phyloP scores from a whole-genome alignment of 2,113 vertebrate genomes.

The Deroptyus accipitrinus region DNA sequence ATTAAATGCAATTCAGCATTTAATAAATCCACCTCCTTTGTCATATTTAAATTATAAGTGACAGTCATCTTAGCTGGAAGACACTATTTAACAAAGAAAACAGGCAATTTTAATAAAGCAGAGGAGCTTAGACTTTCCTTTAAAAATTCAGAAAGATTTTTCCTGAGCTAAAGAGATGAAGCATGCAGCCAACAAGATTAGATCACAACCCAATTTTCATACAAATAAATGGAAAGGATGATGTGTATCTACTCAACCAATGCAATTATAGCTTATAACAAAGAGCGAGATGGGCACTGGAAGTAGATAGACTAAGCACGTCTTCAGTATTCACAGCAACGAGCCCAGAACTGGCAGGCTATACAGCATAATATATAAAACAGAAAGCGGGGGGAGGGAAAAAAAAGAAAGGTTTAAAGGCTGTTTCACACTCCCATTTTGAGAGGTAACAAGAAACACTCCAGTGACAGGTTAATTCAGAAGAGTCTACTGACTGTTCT shows the following conservation, averaged over 20 bases:
- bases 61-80: background rate
- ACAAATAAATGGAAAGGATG: background rate
- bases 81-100: conserved; percentile 10
- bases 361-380: background rate
- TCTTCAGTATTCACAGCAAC: background rate
- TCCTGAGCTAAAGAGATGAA: background rate
- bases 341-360: background rate
- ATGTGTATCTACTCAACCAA: background rate
- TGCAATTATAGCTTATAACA: background rate
- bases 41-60: background rate
- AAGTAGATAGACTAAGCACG: background rate
- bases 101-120: background rate
- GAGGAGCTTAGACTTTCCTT: background rate
- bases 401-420: background rate
- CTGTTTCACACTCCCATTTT: background rate
- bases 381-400: background rate
- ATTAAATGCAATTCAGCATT: background rate
- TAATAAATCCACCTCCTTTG: background rate
- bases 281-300: background rate
- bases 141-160: background rate
- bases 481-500: background rate
- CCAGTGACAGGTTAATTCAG: background rate
- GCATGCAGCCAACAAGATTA: background rate
- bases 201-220: background rate
- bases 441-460: background rate